These are phyloP conservation scores for Synanceia verrucosa DNA, from an alignment of 2,797 vertebrate species.

Conservation along the genomic window DNA sequence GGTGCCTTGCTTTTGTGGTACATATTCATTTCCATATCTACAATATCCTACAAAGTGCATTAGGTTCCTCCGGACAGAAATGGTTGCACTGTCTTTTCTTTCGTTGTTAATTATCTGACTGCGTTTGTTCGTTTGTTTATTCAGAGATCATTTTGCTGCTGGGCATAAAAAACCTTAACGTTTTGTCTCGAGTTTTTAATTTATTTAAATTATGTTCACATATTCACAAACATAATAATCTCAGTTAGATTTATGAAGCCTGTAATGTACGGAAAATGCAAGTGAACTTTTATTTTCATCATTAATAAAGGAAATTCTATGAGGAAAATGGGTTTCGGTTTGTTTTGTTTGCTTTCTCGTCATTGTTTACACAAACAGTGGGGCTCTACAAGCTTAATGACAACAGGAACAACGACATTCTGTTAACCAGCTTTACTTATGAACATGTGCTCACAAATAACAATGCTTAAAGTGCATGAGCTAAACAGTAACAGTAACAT, in stretches of 20 bases:
- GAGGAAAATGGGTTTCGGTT: too few relatives aligned
- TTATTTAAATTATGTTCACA: constrained; percentile 91
- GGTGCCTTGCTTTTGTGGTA: constrained; percentile 85
- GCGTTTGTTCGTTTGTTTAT: not conserved
- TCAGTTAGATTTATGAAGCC: constrained; percentile 82
- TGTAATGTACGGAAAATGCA: constrained; percentile 84
- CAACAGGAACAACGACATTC: not conserved
- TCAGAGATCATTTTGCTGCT: constrained; percentile 76
- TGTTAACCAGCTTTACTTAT: constrained; percentile 69
- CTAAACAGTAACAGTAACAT: constrained; percentile 50
- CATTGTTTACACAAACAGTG: not conserved
- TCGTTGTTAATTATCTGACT: constrained; percentile 41
- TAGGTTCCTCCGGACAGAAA: constrained; percentile 38
- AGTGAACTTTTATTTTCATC: constrained; percentile 83
- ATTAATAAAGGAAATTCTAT: constrained; percentile 77
- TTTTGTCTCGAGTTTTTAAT: constrained; percentile 85
- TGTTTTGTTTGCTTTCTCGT: constrained; percentile 2
- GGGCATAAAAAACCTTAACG: constrained; percentile 74
- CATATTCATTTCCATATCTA: constrained; percentile 40
- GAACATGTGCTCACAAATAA: constrained; percentile 56
- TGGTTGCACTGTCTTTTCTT: constrained; percentile 39
- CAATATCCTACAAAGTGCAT: constrained; percentile 46
- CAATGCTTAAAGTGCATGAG: constrained; percentile 63
- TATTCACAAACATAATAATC: constrained; percentile 77
- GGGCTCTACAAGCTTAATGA: constrained; percentile 2